phyloP scores from a whole-genome alignment of 2,797 vertebrate genomes.

The Galaxias olidus region DNA sequence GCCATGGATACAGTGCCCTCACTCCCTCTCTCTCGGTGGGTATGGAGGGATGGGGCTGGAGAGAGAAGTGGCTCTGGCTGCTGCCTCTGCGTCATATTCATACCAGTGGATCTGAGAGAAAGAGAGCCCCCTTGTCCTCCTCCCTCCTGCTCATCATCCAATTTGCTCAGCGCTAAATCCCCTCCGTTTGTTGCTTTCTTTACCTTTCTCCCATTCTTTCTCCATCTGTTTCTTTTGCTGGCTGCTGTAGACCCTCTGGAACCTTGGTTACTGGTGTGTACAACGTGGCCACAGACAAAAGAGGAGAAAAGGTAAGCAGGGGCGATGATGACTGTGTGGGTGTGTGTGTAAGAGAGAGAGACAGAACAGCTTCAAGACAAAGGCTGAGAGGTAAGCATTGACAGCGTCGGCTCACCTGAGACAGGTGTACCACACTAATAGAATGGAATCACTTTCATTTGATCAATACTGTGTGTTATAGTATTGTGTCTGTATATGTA shows the following conservation, averaged over 20 bases:
- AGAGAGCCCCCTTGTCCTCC: slow-evolving; percentile 51
- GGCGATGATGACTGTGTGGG: slow-evolving; percentile 13
- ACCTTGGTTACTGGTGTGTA: slow-evolving; percentile 58
- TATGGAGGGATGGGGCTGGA: slow-evolving; percentile 73
- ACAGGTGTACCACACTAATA: background rate
- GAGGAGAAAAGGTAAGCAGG: slow-evolving; percentile 28
- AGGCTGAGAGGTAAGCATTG: slow-evolving; percentile 31
- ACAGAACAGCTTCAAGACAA: background rate
- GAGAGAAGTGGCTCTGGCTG: slow-evolving; percentile 74
- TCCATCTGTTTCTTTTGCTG: slow-evolving; percentile 38
- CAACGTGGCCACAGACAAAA: slow-evolving; percentile 62
- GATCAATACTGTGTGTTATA: background rate
- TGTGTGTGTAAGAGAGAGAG: slow-evolving; percentile 21
- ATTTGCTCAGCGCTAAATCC: slow-evolving; percentile 65
- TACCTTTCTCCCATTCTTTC: slow-evolving; percentile 60
- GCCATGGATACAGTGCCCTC: slow-evolving; percentile 85
- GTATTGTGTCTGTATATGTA: slow-evolving; percentile 11
- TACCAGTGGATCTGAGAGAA: slow-evolving; percentile 74
- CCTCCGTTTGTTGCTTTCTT: slow-evolving; percentile 62
- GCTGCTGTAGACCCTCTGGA: slow-evolving; percentile 63
- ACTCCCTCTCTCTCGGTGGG: slow-evolving; percentile 59
- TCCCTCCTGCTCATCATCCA: slow-evolving; percentile 64
- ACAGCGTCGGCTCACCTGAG: slow-evolving; percentile 50
- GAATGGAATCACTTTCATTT: background rate
- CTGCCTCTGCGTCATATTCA: slow-evolving; percentile 83